phyloP scores from a whole-genome alignment of 2,888 invertebrate species.

The Agriopis leucophaearia region DNA sequence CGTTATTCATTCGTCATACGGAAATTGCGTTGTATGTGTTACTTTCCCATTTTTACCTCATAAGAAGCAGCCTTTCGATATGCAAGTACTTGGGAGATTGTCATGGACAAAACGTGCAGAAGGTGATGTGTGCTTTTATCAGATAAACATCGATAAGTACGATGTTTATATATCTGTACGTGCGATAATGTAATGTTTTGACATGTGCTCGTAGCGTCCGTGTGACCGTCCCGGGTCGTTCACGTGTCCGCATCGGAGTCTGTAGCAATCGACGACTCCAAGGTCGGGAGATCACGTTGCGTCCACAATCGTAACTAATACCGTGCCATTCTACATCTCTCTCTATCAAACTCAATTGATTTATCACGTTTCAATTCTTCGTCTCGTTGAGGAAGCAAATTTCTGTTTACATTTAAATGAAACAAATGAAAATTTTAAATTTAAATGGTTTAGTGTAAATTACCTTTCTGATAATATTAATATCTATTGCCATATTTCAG shows the following conservation, averaged over 20 bases:
- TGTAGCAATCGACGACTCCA: constrained; percentile 59
- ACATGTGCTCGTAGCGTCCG: constrained; percentile 57
- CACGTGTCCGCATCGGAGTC: constrained; percentile 62
- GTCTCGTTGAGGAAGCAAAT: constrained; percentile 2
- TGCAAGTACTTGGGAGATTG: background rate
- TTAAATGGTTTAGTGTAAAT: constrained; percentile 8
- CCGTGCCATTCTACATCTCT: constrained; percentile 30
- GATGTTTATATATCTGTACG: constrained; percentile 51
- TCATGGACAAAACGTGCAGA: constrained; percentile 14
- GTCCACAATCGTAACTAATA: constrained; percentile 40
- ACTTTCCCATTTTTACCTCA: background rate
- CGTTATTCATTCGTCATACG: background rate
- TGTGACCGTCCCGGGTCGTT: constrained; percentile 53
- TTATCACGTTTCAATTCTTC: constrained; percentile 16
- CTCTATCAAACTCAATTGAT: constrained; percentile 42
- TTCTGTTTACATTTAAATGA: constrained; percentile 19
- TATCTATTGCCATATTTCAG: constrained; percentile 14
- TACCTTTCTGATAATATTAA: background rate
- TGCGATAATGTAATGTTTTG: constrained; percentile 55
- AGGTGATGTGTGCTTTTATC: constrained; percentile 30
- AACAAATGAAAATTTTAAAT: no score
- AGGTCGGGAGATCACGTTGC: constrained; percentile 62
- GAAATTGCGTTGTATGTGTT: background rate
- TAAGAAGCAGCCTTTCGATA: constrained; percentile 1
- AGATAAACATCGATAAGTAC: constrained; percentile 37